Conservation (phyloP, 1,140 invertebrate genomes). For the Hesperophylax magnus region DNA sequence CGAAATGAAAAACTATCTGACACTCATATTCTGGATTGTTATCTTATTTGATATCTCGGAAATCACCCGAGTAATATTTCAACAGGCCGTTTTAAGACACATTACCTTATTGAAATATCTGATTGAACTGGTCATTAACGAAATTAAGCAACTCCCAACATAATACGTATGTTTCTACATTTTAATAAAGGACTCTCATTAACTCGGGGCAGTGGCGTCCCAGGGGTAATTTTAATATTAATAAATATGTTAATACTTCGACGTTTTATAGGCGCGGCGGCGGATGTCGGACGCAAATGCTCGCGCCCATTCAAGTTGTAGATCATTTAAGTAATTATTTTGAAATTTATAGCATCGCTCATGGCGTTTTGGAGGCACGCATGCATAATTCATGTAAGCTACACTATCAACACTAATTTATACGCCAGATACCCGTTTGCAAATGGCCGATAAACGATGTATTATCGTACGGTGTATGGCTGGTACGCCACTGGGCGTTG, state of each 20-base stretch:
- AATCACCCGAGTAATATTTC: too few species aligned
- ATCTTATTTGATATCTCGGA: too few species aligned
- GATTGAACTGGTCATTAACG: too few species aligned
- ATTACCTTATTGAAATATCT: too few species aligned
- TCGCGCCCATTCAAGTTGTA: slow-evolving; percentile 25
- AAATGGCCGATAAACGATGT: slow-evolving; percentile 47
- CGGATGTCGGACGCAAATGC: slow-evolving; percentile 25
- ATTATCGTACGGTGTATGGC: neutral
- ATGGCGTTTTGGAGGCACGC: slow-evolving; percentile 45
- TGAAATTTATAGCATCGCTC: slow-evolving; percentile 46
- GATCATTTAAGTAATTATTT: slow-evolving; percentile 51
- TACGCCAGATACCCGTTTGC: slow-evolving; percentile 28
- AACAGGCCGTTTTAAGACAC: too few species aligned
- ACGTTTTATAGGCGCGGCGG: slow-evolving; percentile 1
- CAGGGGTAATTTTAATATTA: slow-evolving; percentile 29
- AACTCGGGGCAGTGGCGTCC: slow-evolving; percentile 20
- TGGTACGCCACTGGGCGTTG: slow-evolving; percentile 16
- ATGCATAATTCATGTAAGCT: slow-evolving; percentile 50
- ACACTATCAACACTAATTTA: slow-evolving; percentile 51
- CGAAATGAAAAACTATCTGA: too few species aligned
- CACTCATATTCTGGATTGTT: too few species aligned
- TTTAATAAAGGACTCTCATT: slow-evolving; percentile 10
- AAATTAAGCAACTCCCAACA: too few species aligned
- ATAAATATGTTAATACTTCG: slow-evolving; percentile 30
- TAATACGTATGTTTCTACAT: neutral